Conservation (phyloP, 2,888 invertebrate genomes). For the Tinea semifulvella region DNA sequence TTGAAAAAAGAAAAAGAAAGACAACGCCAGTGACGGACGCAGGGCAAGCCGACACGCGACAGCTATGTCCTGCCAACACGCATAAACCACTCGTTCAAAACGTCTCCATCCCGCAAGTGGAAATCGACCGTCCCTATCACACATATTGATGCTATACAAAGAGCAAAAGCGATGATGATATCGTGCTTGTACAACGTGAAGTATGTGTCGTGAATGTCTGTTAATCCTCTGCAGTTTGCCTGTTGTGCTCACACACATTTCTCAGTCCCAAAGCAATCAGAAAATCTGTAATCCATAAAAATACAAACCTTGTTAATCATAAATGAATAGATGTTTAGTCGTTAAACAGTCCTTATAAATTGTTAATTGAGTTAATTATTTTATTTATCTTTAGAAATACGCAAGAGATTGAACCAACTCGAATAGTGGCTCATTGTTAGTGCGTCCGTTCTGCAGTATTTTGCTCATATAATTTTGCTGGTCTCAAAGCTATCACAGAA, state of each 20-base stretch:
- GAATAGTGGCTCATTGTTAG: too few relatives aligned
- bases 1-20: background rate
- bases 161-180: constrained; percentile 25
- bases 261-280: constrained; percentile 22
- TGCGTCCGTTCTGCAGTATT: too few relatives aligned
- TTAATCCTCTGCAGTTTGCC: constrained; percentile 24
- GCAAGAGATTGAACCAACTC: too few relatives aligned
- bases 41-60: constrained; percentile 15
- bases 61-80: constrained; percentile 24
- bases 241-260: constrained; percentile 24
- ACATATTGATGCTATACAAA: constrained; percentile 21
- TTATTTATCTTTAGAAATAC: too few relatives aligned
- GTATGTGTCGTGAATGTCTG: constrained; percentile 23
- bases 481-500: too few relatives aligned
- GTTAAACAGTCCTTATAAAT: too few relatives aligned
- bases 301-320: constrained; percentile 8
- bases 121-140: constrained; percentile 25
- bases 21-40: constrained; percentile 15
- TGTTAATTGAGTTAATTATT: too few relatives aligned
- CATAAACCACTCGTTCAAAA: constrained; percentile 31
- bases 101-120: constrained; percentile 28
- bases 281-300: constrained; percentile 12
- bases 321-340: too few relatives aligned
- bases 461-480: too few relatives aligned
- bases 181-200: constrained; percentile 24